These are phyloP conservation scores for Hydrolagus colliei DNA, from an alignment of 2,797 vertebrate species.

Conservation along the genomic window DNA sequence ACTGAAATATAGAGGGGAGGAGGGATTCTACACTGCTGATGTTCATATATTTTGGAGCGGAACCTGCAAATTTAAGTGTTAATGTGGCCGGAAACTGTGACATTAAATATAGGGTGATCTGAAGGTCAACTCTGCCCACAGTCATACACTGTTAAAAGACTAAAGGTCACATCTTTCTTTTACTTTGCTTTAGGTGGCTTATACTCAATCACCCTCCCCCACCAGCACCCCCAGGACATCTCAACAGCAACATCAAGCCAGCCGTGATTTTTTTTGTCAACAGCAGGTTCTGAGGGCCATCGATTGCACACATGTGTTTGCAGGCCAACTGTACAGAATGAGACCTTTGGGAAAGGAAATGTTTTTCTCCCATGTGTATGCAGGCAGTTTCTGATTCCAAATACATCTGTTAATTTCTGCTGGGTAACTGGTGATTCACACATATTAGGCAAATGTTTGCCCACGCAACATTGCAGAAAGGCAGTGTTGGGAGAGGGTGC, in stretches of 20 bases:
- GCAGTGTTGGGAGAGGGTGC: not conserved
- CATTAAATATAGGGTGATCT: not conserved
- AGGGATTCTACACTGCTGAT: too few relatives aligned
- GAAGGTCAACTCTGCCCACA: not conserved
- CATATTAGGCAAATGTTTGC: not conserved
- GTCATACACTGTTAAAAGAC: not conserved
- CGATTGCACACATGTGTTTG: not conserved
- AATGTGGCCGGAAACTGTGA: not conserved
- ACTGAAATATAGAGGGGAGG: too few relatives aligned
- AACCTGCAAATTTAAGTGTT: too few relatives aligned
- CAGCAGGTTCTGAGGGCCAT: not conserved
- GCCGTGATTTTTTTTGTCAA: not conserved
- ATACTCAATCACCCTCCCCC: not conserved
- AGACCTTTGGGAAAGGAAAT: not conserved
- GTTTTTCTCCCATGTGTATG: not conserved
- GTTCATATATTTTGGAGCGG: too few relatives aligned
- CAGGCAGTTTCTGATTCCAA: not conserved
- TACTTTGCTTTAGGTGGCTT: not conserved
- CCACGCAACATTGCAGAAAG: conserved; percentile 11
- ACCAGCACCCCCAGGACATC: not conserved
- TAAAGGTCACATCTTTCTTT: not conserved
- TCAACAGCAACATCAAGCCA: not conserved
- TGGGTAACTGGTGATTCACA: not conserved
- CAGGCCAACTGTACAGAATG: too few relatives aligned
- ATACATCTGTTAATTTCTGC: conserved; percentile 1